Evolutionary conservation across 2,797 vertebrate genomes (phyloP), one percentile per base, ranked within the genome.

Genomic region (Sebastes matsubarae): DNA sequence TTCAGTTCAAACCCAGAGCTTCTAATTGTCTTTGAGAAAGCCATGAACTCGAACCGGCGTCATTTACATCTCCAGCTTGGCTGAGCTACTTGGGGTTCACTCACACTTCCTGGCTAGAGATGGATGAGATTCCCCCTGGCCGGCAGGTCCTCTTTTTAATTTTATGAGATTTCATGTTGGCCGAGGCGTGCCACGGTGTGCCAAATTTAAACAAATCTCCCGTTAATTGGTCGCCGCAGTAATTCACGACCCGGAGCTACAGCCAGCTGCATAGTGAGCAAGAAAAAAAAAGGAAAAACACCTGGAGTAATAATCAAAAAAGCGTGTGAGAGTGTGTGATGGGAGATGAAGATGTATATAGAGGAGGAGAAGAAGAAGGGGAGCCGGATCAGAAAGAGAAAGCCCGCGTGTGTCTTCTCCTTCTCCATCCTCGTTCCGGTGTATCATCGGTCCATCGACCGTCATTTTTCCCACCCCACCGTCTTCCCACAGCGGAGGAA

Each of bases 221-320:
- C 92, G 94, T 97, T 98, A 98, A 97, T 97, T 97, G 97, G 96
- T 97, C 96, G 95, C 96, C 94, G 94, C 96, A 96, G 96, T 97
- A 97, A 97, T 96, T 97, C 95, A 96, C 95, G 95, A 97, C 94
- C 95, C 94, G 93, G 90, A 96, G 96, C 96, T 95, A 95, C 91
- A 95, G 94, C 94, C 95, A 82, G 65, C 59, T 20, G n/a, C 64
- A 80, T 22, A 55, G 67, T 46, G 77, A 85, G 72, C 52, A 4
- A 25, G 54, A 29, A n/a, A 5, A 38, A 32, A 71, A 60, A 25
- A 42, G 0, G 0, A 3, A 50, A 69, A 84, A 68, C 29, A 59
- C 58, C 70, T 54, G 60, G 82, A 91, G 94, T 94, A 93, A 96
- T 96, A 96, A 97, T 96, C 96, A 20, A 50, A 50, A 97, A 97